These are phyloP conservation scores for Xestia rhomboidea DNA, from an alignment of 2,888 invertebrate species.

Conservation along the genomic window DNA sequence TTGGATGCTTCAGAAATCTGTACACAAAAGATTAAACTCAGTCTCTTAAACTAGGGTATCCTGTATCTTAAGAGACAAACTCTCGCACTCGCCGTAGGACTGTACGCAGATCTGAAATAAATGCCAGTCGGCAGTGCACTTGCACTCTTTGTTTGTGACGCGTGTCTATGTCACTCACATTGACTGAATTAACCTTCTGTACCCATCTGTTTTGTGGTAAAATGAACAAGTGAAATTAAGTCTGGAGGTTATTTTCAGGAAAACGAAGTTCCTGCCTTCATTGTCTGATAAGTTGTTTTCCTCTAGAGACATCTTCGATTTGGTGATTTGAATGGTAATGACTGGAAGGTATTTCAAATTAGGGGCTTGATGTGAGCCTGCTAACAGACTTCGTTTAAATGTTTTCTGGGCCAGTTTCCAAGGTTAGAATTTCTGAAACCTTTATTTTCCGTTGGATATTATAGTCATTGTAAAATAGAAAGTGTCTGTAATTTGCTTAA, in stretches of 20 bases:
- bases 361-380: conserved; percentile 18
- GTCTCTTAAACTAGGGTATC: too few relatives aligned
- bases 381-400: conserved; percentile 1
- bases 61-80: too few relatives aligned
- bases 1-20: too few relatives aligned
- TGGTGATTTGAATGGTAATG: conserved; percentile 58
- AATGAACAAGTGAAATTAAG: conserved; percentile 54
- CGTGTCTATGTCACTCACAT: background rate
- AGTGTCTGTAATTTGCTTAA: background rate
- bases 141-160: background rate
- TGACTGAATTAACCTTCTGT: background rate
- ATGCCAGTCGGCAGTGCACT: background rate
- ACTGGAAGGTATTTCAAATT: conserved; percentile 38
- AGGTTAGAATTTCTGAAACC: background rate
- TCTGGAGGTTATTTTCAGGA: conserved; percentile 46
- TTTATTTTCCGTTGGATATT: background rate
- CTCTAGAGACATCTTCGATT: conserved; percentile 58
- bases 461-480: background rate
- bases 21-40: too few relatives aligned
- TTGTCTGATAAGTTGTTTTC: conserved; percentile 59
- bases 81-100: too few relatives aligned
- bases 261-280: conserved; percentile 48
- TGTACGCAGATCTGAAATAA: background rate
- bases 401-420: conserved; percentile 15
- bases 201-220: background rate